phyloP scores from a whole-genome alignment of 2,113 vertebrate genomes.

The Phyllopteryx taeniolatus region DNA sequence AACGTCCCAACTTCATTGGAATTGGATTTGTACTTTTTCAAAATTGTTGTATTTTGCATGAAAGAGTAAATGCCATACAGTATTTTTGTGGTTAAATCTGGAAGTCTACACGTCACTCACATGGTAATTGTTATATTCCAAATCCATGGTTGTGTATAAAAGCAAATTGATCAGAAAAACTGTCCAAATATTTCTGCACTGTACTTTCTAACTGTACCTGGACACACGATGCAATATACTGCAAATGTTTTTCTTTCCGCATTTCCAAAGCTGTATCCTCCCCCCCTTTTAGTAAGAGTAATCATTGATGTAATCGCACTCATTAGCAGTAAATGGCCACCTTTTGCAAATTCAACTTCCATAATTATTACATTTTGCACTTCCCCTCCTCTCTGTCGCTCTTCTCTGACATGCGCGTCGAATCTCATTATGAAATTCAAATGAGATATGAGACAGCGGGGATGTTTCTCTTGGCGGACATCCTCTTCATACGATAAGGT shows the following conservation, averaged over 20 bases:
- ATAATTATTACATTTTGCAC: background rate
- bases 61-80: no score
- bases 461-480: constrained; percentile 21
- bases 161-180: no score
- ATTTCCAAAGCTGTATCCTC: background rate
- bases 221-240: no score
- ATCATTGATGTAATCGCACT: background rate
- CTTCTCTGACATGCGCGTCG: constrained; percentile 24
- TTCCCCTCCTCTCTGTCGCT: background rate
- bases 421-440: constrained; percentile 14
- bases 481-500: constrained; percentile 35
- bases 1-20: no score
- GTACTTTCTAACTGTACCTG: no score
- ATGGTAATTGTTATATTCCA: background rate
- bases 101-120: no score
- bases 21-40: no score
- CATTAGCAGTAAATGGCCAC: background rate
- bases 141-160: no score
- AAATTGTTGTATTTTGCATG: no score
- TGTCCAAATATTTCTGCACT: no score
- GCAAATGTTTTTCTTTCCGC: background rate
- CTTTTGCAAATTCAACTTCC: background rate
- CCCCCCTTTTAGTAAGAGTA: background rate
- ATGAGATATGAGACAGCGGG: constrained; percentile 5
- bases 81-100: no score